phyloP scores from a whole-genome alignment of 2,888 invertebrate species.

The Diaphora mendica region DNA sequence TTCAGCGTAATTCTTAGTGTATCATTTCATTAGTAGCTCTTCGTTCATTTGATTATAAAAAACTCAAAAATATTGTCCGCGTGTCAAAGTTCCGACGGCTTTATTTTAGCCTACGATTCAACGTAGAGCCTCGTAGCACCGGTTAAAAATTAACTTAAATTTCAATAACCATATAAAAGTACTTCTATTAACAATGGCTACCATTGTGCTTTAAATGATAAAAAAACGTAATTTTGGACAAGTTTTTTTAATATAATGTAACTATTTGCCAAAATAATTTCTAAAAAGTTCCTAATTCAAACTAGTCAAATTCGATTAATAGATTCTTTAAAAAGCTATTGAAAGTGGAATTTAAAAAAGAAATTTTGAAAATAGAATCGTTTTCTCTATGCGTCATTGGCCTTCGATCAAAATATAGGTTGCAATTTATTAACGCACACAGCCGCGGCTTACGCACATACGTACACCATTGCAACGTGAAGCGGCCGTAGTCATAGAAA shows the following conservation, averaged over 20 bases:
- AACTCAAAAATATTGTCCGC: constrained; percentile 34
- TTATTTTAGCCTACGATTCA: constrained; percentile 81
- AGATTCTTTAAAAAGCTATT: not conserved
- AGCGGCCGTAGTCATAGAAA: constrained; percentile 77
- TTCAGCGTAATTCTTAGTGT: not conserved
- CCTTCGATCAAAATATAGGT: constrained; percentile 85
- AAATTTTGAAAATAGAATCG: constrained; percentile 52
- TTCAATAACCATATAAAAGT: constrained; percentile 21
- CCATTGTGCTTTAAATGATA: not conserved
- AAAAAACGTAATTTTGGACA: not conserved
- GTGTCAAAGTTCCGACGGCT: constrained; percentile 75
- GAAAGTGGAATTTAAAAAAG: constrained; percentile 25
- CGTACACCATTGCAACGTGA: constrained; percentile 52
- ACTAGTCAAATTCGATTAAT: constrained; percentile 7
- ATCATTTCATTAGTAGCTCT: not conserved
- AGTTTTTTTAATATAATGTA: constrained; percentile 10
- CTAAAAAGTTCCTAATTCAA: constrained; percentile 32
- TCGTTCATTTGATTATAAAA: not conserved
- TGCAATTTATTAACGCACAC: constrained; percentile 83
- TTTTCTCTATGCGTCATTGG: constrained; percentile 74
- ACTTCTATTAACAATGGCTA: not conserved
- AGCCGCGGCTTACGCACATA: constrained; percentile 67
- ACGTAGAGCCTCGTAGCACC: constrained; percentile 61
- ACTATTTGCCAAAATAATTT: constrained; percentile 21
- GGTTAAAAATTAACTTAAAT: constrained; percentile 29